Evolutionary conservation across 1,140 invertebrate genomes (phyloP), one percentile per base, ranked within the genome.

Genomic region (Hyles vespertilio): DNA sequence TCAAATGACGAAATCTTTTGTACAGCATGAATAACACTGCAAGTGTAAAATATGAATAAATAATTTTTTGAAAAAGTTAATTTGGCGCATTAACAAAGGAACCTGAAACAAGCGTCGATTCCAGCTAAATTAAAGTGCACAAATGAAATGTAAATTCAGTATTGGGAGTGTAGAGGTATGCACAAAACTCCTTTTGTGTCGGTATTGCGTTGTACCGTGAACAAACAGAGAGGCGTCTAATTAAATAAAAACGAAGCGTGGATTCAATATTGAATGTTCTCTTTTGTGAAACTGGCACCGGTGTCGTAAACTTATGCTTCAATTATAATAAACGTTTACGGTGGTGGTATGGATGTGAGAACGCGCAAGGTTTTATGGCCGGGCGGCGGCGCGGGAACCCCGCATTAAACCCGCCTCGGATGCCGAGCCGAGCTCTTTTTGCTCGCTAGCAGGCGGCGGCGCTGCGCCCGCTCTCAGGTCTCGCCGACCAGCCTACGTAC

Each of bases 261-360:
- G 61, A 56, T 52, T 53, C 46, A 54, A 72, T 70, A 73, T 75
- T 77, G 69, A 74, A 76, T 74, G 73, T 71, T 69, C 70, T 72
- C 67, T 72, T 74, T 72, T 70, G 69, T 70, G 59, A 63, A 73
- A 68, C 66, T 73, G 64, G 65, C 57, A 69, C 75, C 70, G 72
- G 63, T 43, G 55, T 76, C 77, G 70, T 82, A 81, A 84, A 82
- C 69, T 74, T 79, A 82, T 79, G 71, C 70, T 78, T 81, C 76
- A 82, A 87, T 87, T 79, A 84, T 81, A 78, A 79, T 83, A 83
- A 84, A 76, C 70, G 74, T 80, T 76, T 79, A 79, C 69, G 67
- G 70, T 74, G 69, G 60, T 69, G 55, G 63, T 63, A 70, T 79
- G 70, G 64, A 74, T 77, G 77, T 79, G 79, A 78, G 76, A 79